These are phyloP conservation scores for Drosophila sproati DNA, from an alignment of 1,140 invertebrate genomes.

Conservation along the genomic window DNA sequence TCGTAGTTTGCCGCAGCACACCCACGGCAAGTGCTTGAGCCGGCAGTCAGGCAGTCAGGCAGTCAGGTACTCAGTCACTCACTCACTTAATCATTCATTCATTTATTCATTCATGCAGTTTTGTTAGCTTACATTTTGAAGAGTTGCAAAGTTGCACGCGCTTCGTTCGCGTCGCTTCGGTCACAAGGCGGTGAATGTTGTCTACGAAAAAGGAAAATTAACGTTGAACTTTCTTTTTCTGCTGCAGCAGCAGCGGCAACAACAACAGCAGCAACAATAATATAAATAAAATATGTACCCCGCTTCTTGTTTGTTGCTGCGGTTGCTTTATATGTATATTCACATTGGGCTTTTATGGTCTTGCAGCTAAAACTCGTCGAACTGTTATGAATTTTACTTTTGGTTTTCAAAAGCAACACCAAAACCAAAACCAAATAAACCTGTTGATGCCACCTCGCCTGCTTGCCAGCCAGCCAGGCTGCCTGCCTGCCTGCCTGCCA, in stretches of 20 bases:
- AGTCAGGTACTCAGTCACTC: conserved; percentile 30
- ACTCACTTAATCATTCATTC: conserved; percentile 41
- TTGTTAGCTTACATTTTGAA: conserved; percentile 71
- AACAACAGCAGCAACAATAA: conserved; percentile 58
- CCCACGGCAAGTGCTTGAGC: conserved; percentile 58
- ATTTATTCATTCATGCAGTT: conserved; percentile 71
- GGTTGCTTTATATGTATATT: conserved; percentile 31
- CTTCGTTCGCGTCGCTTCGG: conserved; percentile 32
- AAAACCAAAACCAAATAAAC: conserved; percentile 48
- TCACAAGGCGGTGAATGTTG: conserved; percentile 75
- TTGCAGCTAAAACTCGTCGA: conserved; percentile 57
- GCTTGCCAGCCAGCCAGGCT: too few species aligned
- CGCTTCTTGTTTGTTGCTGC: conserved; percentile 22
- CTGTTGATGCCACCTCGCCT: conserved; percentile 45
- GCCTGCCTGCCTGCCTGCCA: not conserved
- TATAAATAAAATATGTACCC: conserved; percentile 77
- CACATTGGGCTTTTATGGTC: conserved; percentile 60
- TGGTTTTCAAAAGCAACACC: conserved; percentile 48
- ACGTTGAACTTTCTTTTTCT: conserved; percentile 80
- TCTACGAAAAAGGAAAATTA: conserved; percentile 77
- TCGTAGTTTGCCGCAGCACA: conserved; percentile 54
- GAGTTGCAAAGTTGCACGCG: conserved; percentile 75
- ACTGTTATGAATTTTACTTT: conserved; percentile 72
- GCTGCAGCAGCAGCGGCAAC: conserved; percentile 41
- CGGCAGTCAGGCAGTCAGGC: conserved; percentile 34